Evolutionary conservation across 1,140 invertebrate species (phyloP).

Genomic region (Wiebesia pumilae): DNA sequence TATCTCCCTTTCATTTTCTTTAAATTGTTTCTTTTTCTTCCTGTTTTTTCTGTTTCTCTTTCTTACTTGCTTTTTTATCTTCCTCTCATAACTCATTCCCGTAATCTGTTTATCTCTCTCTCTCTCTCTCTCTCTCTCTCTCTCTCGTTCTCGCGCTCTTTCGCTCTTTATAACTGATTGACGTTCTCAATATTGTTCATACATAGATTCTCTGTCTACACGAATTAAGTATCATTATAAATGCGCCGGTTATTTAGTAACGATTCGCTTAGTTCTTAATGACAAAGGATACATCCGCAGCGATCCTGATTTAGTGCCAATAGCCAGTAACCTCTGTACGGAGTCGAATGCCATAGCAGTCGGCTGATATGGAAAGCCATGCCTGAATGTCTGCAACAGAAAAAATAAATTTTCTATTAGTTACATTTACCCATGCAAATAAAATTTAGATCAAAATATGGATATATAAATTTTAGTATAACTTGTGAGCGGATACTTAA

Average conservation of each 20-base stretch:
- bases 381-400: conserved; percentile 93
- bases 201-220: too few species aligned
- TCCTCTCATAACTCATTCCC: too few species aligned
- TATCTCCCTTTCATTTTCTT: too few species aligned
- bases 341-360: conserved; percentile 98
- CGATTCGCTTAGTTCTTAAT: too few species aligned
- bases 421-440: neutral
- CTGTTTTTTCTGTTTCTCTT: too few species aligned
- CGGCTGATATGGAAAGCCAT: conserved; percentile 98
- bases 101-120: too few species aligned
- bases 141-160: neutral
- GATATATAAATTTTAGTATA: neutral
- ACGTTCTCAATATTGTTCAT: neutral
- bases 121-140: neutral
- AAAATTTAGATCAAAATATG: neutral
- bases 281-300: conserved; percentile 96
- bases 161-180: neutral
- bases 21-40: too few species aligned
- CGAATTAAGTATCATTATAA: too few species aligned
- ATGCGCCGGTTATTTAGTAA: too few species aligned
- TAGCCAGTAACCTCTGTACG: conserved; percentile 95
- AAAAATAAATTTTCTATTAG: conserved; percentile 42
- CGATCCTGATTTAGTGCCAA: conserved; percentile 96
- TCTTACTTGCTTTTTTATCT: too few species aligned
- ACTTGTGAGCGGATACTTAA: neutral